Evolutionary conservation across 2,888 invertebrate species (phyloP), one percentile per base, ranked within the genome.

Genomic region (Drosophila pegasa): DNA sequence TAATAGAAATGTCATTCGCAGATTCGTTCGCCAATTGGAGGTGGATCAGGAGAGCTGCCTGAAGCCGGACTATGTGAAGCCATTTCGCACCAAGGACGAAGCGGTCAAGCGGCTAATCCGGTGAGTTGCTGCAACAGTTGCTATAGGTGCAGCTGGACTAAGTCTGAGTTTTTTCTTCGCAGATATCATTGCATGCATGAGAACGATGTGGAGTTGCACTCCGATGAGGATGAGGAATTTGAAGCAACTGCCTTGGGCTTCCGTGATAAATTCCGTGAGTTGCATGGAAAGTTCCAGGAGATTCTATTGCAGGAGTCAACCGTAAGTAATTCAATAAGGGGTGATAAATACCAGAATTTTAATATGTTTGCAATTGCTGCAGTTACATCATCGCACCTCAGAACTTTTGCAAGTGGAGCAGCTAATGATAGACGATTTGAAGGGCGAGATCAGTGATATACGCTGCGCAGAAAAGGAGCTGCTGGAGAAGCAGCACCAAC

Each of bases 351-450:
- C 16, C 10, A 43, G 9, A 9, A 7, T 5, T 37, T 37, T 51
- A 60, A 50, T 37, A 31, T 40, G 5, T 31, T 27, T 33, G 5
- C 68, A 22, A 8, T 20, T 9, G 4, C 90, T 92, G 12, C 92
- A 96, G 96, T 93, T 95, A 55, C 94, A 94, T 83, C 95, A 95
- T 60, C 94, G 95, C 76, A 95, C 96, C 1, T 95, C 96, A 1
- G 97, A 97, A 91, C 91, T 95, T 63, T 95, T 96, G 93, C 95
- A 96, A 95, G 93, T 97, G 67, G 95, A 96, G 84, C 93, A 96
- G 60, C 93, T 96, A 91, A 94, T 96, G 89, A 94, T 96, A 47
- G 94, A 95, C 18, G 96, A 96, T 84, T 95, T 96, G 69, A 94
- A 95, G 78, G 93, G 93, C 68, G 94, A 94, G 63, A 92, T 96